A percentile compares a stretch with the other conserved stretches of the same genome.
Conservation (phyloP, 2,113 vertebrate species). For the Clupea harengus region DNA sequence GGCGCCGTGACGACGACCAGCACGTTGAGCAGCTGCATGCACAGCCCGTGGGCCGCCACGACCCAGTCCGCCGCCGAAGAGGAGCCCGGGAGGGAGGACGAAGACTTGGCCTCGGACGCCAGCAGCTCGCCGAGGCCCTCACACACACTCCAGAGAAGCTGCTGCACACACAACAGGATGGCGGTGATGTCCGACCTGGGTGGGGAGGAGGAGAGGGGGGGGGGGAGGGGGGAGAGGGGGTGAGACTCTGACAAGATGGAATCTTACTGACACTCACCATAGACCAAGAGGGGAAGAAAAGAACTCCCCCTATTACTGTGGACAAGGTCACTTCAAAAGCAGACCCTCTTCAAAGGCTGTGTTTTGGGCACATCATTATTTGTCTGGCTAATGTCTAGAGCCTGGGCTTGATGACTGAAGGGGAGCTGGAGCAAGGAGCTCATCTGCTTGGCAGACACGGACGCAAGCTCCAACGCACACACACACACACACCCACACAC, state of each 20-base stretch:
- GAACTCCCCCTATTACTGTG: neutral
- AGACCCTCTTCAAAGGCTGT: conserved; percentile 6
- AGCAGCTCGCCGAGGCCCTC: conserved; percentile 74
- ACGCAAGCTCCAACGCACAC: conserved; percentile 20
- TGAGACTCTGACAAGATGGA: neutral
- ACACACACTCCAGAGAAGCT: conserved; percentile 87
- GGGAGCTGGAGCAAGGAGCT: conserved; percentile 21
- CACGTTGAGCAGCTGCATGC: conserved; percentile 81
- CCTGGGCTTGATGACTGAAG: neutral
- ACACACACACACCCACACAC: neutral
- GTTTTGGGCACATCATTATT: conserved; percentile 5
- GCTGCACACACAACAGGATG: conserved; percentile 83
- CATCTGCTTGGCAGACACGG: conserved; percentile 46
- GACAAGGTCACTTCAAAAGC: conserved; percentile 6
- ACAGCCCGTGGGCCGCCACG: conserved; percentile 81
- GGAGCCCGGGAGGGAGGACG: conserved; percentile 36
- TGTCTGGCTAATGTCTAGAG: conserved; percentile 12
- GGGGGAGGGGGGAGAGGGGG: neutral
- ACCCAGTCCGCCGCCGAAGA: conserved; percentile 62
- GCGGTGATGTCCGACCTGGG: conserved; percentile 83
- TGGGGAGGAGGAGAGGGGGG: conserved; percentile 17
- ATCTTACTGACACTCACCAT: neutral
- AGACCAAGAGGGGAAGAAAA: neutral
- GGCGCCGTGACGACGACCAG: conserved; percentile 82
- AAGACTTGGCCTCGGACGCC: conserved; percentile 58